Conservation (phyloP, 2,113 vertebrate genomes). For the Fulmarus glacialis region DNA sequence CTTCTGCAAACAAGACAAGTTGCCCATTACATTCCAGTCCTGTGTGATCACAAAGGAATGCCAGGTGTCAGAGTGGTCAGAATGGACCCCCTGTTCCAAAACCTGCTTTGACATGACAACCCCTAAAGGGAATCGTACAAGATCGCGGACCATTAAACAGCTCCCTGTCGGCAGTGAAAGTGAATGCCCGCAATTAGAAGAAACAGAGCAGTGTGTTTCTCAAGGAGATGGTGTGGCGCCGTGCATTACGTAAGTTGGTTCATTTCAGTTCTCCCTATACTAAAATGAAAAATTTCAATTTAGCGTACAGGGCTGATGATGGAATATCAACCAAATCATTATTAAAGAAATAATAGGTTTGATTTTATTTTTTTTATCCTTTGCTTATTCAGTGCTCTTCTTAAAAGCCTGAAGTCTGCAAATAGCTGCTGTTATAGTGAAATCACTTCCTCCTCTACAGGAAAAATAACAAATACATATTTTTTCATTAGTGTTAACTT, state of each 20-base stretch:
- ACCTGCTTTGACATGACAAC: slow-evolving; percentile 78
- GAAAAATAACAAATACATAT: background rate
- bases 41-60: slow-evolving; percentile 91
- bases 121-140: slow-evolving; percentile 78
- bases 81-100: slow-evolving; percentile 90
- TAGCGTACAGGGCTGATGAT: rapidly evolving
- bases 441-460: background rate
- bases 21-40: slow-evolving; percentile 90
- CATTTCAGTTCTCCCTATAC: background rate
- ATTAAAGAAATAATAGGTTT: background rate
- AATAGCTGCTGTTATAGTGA: background rate
- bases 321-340: background rate
- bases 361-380: background rate
- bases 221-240: slow-evolving; percentile 79
- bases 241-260: slow-evolving; percentile 85
- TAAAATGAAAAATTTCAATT: background rate
- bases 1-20: slow-evolving; percentile 86
- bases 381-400: background rate
- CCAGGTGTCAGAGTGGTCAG: slow-evolving; percentile 87
- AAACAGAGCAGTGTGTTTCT: slow-evolving; percentile 81
- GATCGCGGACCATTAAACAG: slow-evolving; percentile 82
- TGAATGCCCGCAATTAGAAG: slow-evolving; percentile 84
- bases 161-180: slow-evolving; percentile 83
- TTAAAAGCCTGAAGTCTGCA: background rate
- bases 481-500: background rate